Conservation (phyloP, 2,888 invertebrate genomes). For the Periphyllus acericola region DNA sequence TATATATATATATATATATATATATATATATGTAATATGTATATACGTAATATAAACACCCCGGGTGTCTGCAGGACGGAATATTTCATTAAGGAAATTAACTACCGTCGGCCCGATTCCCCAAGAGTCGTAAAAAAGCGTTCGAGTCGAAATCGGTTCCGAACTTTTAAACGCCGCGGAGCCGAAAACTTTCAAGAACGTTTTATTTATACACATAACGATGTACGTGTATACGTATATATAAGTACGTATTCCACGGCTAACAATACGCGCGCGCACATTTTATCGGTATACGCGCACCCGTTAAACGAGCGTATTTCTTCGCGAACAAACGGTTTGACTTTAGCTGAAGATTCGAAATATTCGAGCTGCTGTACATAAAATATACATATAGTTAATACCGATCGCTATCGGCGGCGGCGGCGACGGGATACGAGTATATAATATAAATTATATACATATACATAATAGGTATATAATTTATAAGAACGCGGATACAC, state of each 20-base stretch:
- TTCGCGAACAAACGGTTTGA: neutral
- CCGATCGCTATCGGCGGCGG: neutral
- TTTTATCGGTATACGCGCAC: neutral
- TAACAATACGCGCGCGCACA: neutral
- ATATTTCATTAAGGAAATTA: conserved; percentile 31
- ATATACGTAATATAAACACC: neutral
- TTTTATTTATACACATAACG: conserved; percentile 1
- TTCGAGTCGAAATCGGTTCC: conserved; percentile 43
- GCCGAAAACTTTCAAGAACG: conserved; percentile 13
- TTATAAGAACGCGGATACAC: no score
- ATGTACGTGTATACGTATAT: no score
- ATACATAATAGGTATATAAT: no score
- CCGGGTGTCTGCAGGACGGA: neutral
- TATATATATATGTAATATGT: no score
- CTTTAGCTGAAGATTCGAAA: neutral
- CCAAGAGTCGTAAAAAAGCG: conserved; percentile 41
- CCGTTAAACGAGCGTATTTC: conserved; percentile 18
- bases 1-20: neutral
- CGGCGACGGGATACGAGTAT: neutral
- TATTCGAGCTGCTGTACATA: neutral
- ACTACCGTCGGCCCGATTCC: neutral
- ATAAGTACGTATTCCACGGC: neutral
- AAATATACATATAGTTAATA: neutral
- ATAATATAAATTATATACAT: neutral
- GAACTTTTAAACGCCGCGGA: conserved; percentile 30